phyloP scores from a whole-genome alignment of 2,113 vertebrate genomes.

The Zootoca vivipara region DNA sequence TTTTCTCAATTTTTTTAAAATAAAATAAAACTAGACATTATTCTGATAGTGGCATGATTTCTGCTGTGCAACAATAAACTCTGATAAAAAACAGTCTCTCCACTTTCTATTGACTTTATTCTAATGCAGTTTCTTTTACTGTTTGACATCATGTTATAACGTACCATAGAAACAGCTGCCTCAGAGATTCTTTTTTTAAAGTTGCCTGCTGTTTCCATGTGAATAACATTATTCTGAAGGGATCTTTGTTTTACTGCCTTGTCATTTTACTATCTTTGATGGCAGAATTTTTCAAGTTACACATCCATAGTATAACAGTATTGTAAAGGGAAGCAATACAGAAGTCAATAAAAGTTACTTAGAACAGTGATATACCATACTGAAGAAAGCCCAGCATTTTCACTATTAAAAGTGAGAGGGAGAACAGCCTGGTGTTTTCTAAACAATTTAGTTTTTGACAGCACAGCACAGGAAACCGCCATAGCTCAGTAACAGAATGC shows the following conservation, averaged over 20 bases:
- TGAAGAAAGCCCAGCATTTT: background rate
- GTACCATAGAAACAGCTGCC: constrained; percentile 27
- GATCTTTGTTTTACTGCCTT: constrained; percentile 53
- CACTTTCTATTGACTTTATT: constrained; percentile 51
- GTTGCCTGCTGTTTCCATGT: constrained; percentile 38
- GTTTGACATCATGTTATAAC: constrained; percentile 34
- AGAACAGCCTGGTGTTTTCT: accelerated
- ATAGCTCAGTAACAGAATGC: background rate
- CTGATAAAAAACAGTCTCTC: constrained; percentile 69
- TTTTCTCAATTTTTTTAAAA: constrained; percentile 73
- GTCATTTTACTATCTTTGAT: constrained; percentile 38
- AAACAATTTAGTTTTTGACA: background rate
- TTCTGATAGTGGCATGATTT: constrained; percentile 78
- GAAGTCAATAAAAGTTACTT: background rate
- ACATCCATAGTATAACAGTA: constrained; percentile 29
- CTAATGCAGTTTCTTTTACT: constrained; percentile 48
- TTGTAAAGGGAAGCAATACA: constrained; percentile 26
- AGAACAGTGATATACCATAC: background rate
- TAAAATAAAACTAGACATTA: constrained; percentile 71
- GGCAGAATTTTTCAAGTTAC: constrained; percentile 42
- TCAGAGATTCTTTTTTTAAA: constrained; percentile 33
- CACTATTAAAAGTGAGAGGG: background rate
- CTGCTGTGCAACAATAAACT: constrained; percentile 80
- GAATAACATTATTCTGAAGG: constrained; percentile 40
- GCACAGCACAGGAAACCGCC: background rate